These are phyloP conservation scores for Margarornis squamiger DNA, from an alignment of 2,797 vertebrate species.

Conservation along the genomic window DNA sequence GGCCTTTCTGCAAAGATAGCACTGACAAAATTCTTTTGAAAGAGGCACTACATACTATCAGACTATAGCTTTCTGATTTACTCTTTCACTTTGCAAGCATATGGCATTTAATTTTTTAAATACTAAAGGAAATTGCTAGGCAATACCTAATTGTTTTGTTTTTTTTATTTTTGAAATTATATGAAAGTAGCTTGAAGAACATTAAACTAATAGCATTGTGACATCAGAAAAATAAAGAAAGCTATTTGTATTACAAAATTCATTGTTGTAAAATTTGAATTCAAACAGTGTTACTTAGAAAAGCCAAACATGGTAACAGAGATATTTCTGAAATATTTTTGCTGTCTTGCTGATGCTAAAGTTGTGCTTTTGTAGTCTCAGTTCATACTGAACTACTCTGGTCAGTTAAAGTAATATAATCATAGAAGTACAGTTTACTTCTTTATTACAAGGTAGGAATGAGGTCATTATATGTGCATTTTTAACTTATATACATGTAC, in stretches of 20 bases:
- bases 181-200: not conserved
- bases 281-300: not conserved
- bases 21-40: not conserved
- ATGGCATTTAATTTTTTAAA: not conserved
- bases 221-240: not conserved
- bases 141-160: not conserved
- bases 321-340: not conserved
- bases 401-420: not conserved
- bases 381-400: not conserved
- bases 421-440: not conserved
- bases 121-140: not conserved
- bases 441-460: not conserved
- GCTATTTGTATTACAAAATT: not conserved
- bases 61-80: not conserved
- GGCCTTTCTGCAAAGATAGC: not conserved
- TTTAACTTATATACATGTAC: not conserved
- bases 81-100: not conserved
- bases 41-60: not conserved
- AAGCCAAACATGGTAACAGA: not conserved
- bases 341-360: not conserved
- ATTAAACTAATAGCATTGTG: not conserved
- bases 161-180: not conserved
- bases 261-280: not conserved
- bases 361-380: not conserved
- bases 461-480: not conserved